These are phyloP conservation scores for Noctua janthe DNA, from an alignment of 2,888 invertebrate genomes.

Conservation along the genomic window DNA sequence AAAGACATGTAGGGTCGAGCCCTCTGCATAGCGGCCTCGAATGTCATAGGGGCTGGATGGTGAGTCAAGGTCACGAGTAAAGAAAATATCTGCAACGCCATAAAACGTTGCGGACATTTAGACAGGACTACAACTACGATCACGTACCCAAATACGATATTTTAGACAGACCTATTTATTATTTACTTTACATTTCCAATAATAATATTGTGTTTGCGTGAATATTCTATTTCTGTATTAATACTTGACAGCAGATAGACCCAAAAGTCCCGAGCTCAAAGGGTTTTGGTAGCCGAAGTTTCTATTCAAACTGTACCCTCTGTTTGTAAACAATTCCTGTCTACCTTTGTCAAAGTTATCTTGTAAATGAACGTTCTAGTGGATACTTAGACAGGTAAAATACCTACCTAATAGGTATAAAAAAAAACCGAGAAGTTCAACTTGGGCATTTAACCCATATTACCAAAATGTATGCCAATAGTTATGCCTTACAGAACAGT, in stretches of 20 bases:
- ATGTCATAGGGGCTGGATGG: not conserved
- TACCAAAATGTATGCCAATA: not conserved
- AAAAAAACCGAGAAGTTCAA: not conserved
- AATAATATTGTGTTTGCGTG: not conserved
- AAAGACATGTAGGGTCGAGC: not conserved
- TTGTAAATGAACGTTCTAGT: conserved; percentile 22
- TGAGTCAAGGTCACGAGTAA: not conserved
- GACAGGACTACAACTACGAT: not conserved
- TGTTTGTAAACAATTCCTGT: conserved; percentile 53
- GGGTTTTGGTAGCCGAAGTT: not conserved
- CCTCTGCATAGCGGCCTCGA: not conserved
- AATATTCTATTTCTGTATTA: conserved; percentile 10
- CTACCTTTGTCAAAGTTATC: conserved; percentile 49
- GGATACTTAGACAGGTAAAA: conserved; percentile 1
- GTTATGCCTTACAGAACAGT: no score
- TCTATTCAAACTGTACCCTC: conserved; percentile 24
- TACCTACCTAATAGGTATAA: not conserved
- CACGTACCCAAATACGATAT: not conserved
- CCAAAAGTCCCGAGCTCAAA: conserved; percentile 7
- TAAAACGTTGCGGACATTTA: conserved; percentile 4
- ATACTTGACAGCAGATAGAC: conserved; percentile 5
- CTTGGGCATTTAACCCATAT: not conserved
- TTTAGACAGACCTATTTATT: not conserved
- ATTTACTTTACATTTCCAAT: not conserved
- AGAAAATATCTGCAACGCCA: conserved; percentile 36